Conservation (phyloP, 1,140 invertebrate species). For the Anagrus nilaparvatae region DNA sequence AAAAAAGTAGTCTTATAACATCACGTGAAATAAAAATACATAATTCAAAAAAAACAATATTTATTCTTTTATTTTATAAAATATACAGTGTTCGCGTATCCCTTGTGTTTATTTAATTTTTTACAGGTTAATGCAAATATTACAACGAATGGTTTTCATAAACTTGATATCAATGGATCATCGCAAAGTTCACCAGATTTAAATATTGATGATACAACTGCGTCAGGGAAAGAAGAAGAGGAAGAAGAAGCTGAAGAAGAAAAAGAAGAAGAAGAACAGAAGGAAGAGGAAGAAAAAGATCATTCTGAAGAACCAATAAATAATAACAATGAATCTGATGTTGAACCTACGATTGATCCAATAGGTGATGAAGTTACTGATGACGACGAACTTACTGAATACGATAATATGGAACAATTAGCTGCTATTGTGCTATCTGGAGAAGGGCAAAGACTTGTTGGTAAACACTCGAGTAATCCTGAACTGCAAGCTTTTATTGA, state of each 20-base stretch:
- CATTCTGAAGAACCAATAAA: slow-evolving; percentile 29
- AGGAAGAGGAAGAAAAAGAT: slow-evolving; percentile 24
- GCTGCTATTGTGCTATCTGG: slow-evolving; percentile 81
- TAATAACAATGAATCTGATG: slow-evolving; percentile 27
- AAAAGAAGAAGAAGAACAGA: not conserved
- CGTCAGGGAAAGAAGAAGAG: not conserved
- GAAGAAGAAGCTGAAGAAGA: not conserved
- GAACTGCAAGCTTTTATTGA: slow-evolving; percentile 84
- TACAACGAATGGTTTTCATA: too few relatives aligned
- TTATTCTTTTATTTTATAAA: too few relatives aligned
- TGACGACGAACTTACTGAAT: slow-evolving; percentile 56
- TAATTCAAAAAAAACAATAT: too few relatives aligned
- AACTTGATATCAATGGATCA: too few relatives aligned
- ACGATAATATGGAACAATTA: slow-evolving; percentile 78
- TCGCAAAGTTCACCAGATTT: too few relatives aligned
- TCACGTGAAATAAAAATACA: too few relatives aligned
- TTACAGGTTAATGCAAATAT: too few relatives aligned
- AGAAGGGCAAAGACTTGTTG: slow-evolving; percentile 67
- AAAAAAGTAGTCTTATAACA: too few relatives aligned
- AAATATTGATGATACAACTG: too few relatives aligned
- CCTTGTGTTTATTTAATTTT: too few relatives aligned
- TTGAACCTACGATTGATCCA: too few relatives aligned
- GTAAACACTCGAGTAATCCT: slow-evolving; percentile 58
- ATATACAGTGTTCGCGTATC: too few relatives aligned
- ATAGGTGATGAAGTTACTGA: slow-evolving; percentile 20